These are phyloP conservation scores for Hydropsyche betteni DNA, from an alignment of 2,888 invertebrate genomes.

Conservation along the genomic window DNA sequence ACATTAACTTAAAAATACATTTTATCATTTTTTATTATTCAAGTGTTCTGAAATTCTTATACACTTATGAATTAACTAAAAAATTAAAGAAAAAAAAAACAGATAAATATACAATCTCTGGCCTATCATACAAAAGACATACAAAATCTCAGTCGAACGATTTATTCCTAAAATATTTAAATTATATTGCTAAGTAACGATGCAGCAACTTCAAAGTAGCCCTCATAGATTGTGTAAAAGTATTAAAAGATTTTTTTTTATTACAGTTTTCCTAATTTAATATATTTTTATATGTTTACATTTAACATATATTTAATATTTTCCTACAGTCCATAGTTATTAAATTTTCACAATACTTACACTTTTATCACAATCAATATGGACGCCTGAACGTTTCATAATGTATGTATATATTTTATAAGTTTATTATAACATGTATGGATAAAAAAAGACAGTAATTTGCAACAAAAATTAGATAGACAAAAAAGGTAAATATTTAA, in stretches of 20 bases:
- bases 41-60: slow-evolving; percentile 6
- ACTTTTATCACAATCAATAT: slow-evolving; percentile 49
- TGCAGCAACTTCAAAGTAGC: slow-evolving; percentile 33
- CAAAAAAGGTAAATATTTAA: too few relatives aligned
- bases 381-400: slow-evolving; percentile 44
- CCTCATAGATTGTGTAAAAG: slow-evolving; percentile 31
- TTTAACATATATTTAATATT: slow-evolving; percentile 12
- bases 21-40: not conserved
- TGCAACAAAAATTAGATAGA: too few relatives aligned
- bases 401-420: not conserved
- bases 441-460: not conserved
- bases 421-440: not conserved
- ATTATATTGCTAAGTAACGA: slow-evolving; percentile 30
- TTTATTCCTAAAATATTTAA: slow-evolving; percentile 18
- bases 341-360: slow-evolving; percentile 31
- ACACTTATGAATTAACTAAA: not conserved
- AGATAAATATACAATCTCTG: slow-evolving; percentile 25
- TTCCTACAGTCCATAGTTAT: slow-evolving; percentile 6
- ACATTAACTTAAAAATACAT: slow-evolving; percentile 41
- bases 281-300: slow-evolving; percentile 15
- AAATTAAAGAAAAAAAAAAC: too few relatives aligned
- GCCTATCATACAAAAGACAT: slow-evolving; percentile 31
- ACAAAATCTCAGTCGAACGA: slow-evolving; percentile 31
- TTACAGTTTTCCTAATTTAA: slow-evolving; percentile 20
- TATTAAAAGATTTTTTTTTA: slow-evolving; percentile 22